phyloP scores from a whole-genome alignment of 1,140 invertebrate species.

The Solen grandis region DNA sequence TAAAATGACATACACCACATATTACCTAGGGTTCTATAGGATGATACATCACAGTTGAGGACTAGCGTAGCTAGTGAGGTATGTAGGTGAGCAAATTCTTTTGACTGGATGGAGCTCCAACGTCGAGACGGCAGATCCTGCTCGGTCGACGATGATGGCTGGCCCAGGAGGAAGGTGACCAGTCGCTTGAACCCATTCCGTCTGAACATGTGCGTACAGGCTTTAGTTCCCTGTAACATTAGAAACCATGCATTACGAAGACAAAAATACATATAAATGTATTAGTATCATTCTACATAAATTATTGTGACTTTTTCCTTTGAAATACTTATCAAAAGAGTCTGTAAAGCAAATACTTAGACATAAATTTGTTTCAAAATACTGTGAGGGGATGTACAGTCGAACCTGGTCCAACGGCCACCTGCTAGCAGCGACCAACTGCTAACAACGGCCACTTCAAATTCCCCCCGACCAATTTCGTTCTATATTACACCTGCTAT shows the following conservation, averaged over 20 bases:
- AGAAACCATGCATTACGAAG: background rate
- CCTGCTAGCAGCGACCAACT: too few relatives aligned
- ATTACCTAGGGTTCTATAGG: slow-evolving; percentile 71
- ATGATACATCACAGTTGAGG: slow-evolving; percentile 77
- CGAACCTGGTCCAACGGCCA: too few relatives aligned
- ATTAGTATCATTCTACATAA: background rate
- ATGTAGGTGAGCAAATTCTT: slow-evolving; percentile 81
- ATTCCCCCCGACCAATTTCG: too few relatives aligned
- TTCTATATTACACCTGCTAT: too few relatives aligned
- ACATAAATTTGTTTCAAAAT: too few relatives aligned
- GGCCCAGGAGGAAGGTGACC: slow-evolving; percentile 81
- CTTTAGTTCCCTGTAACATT: slow-evolving; percentile 81
- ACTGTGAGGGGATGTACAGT: too few relatives aligned
- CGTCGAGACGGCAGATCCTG: slow-evolving; percentile 72
- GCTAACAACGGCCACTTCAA: too few relatives aligned
- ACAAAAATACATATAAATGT: background rate
- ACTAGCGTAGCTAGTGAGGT: slow-evolving; percentile 80
- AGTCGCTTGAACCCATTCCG: slow-evolving; percentile 80
- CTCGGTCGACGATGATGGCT: background rate
- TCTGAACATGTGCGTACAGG: slow-evolving; percentile 81
- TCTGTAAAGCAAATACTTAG: too few relatives aligned
- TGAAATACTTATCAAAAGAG: too few relatives aligned
- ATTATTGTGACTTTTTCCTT: too few relatives aligned
- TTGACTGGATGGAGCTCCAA: slow-evolving; percentile 81
- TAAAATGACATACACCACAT: too few relatives aligned